Evolutionary conservation across 2,797 vertebrate species (phyloP), one percentile per base, ranked within the genome.

Genomic region (Sebastiscus albofasciatus): DNA sequence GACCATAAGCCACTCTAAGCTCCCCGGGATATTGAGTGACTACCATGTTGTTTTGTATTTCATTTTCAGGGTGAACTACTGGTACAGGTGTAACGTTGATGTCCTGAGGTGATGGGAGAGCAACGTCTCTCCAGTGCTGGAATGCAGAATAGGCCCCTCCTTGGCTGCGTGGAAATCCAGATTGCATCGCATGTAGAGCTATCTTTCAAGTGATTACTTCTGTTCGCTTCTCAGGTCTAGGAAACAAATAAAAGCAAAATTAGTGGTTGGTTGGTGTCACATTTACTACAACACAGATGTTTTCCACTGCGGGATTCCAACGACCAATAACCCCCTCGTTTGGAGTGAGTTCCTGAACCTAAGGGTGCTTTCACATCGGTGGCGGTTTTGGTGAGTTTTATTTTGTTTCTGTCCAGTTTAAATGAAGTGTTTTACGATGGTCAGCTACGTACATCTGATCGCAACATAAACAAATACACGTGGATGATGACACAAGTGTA

Each of bases 121-220:
- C 6, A 36, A 14, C 3, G 0, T 49, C 10, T 66, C 20, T 34
- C 20, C 0, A 2, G 14, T 59, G 16, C 13, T 64, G 55, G 13
- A 65, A 34, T 1, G 10, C 39, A 61, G 69, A 49, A 76, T 10
- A 22, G 13, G 13, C 3, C 22, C 34, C 60, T 67, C 26, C 22
- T 46, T 61, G 29, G 24, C 20, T 46, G 5, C 5, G 22, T 26
- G 20, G 22, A 68, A 10, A 52, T 72, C 56, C 76, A 65, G 69
- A 66, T 36, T 1, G 9, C 76, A 83, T 79, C 26, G 58, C 66
- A 61, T 66, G 61, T 10, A 65, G 29, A 31, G 22, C 36, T 68
- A 18, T 52, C 55, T 75, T 84, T 81, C 22, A 82, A 72, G 31
- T 2, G 64, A 80, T 54, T 14, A 52, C 68, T 55, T 69, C 33